phyloP scores from a whole-genome alignment of 2,113 vertebrate species.

The Forbesichthys papilliferus region DNA sequence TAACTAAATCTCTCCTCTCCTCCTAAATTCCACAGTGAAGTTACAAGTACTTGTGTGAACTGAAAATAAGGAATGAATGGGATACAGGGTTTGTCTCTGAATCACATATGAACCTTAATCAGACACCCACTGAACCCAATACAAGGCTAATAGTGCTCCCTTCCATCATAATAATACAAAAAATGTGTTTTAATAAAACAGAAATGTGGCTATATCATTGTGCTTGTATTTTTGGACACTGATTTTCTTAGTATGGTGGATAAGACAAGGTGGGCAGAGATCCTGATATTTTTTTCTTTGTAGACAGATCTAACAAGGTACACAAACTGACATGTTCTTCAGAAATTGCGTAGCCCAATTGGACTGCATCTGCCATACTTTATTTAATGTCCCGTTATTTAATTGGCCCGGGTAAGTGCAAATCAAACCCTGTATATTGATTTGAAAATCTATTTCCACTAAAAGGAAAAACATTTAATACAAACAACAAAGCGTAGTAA shows the following conservation, averaged over 20 bases:
- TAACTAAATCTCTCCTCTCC: constrained; percentile 1
- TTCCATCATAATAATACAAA: not conserved
- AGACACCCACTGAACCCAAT: constrained; percentile 29
- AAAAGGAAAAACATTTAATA: constrained; percentile 48
- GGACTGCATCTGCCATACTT: constrained; percentile 42
- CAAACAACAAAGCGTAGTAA: constrained; percentile 67
- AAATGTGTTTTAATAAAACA: not conserved
- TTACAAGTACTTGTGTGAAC: constrained; percentile 6
- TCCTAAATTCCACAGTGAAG: constrained; percentile 26
- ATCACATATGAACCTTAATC: constrained; percentile 1
- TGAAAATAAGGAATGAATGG: constrained; percentile 15
- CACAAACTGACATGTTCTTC: constrained; percentile 23
- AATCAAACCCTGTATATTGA: constrained; percentile 35
- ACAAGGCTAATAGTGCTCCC: constrained; percentile 18
- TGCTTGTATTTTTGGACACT: constrained; percentile 22
- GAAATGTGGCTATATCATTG: not conserved
- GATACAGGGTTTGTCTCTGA: constrained; percentile 36
- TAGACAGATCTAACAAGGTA: constrained; percentile 34
- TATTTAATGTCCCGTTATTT: constrained; percentile 18
- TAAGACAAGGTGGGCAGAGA: constrained; percentile 37
- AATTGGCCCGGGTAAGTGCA: constrained; percentile 25
- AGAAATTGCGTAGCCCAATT: constrained; percentile 25
- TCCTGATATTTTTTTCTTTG: constrained; percentile 48
- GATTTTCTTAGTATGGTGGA: constrained; percentile 54
- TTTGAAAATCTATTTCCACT: constrained; percentile 27